These are phyloP conservation scores for Meloidogyne floridensis DNA, from an alignment of 1,140 invertebrate genomes.

Conservation along the genomic window DNA sequence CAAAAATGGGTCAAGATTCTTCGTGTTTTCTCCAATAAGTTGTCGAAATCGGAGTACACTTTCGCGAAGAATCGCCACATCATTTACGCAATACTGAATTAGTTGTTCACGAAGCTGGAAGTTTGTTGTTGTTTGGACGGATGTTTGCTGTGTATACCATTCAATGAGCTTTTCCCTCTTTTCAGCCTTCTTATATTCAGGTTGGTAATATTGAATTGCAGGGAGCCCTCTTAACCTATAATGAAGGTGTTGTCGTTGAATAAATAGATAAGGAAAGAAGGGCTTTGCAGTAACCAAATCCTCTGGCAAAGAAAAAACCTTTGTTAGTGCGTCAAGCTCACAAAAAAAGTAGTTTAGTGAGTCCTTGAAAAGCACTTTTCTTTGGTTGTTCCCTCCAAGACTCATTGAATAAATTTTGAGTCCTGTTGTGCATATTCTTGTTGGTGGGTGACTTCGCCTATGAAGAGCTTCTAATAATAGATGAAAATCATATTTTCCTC, in stretches of 20 bases:
- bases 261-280: slow-evolving; percentile 20
- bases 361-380: slow-evolving; percentile 25
- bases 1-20: slow-evolving; percentile 16
- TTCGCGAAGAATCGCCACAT: slow-evolving; percentile 17
- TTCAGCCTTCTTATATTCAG: neutral
- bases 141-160: slow-evolving; percentile 6
- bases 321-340: slow-evolving; percentile 15
- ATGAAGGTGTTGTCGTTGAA: neutral
- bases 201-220: neutral
- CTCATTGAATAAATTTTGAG: slow-evolving; percentile 1
- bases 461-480: no score
- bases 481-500: slow-evolving; percentile 5
- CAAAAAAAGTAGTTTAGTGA: slow-evolving; percentile 24
- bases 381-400: neutral
- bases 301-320: slow-evolving; percentile 7
- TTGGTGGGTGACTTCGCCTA: neutral
- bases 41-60: slow-evolving; percentile 14
- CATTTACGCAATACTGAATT: neutral
- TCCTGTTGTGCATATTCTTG: slow-evolving; percentile 16
- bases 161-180: neutral
- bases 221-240: neutral
- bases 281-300: neutral
- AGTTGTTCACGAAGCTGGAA: neutral
- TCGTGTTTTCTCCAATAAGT: neutral
- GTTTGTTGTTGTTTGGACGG: slow-evolving; percentile 16